These are phyloP conservation scores for Panzeria rudis DNA, from an alignment of 2,888 invertebrate species.

Conservation along the genomic window DNA sequence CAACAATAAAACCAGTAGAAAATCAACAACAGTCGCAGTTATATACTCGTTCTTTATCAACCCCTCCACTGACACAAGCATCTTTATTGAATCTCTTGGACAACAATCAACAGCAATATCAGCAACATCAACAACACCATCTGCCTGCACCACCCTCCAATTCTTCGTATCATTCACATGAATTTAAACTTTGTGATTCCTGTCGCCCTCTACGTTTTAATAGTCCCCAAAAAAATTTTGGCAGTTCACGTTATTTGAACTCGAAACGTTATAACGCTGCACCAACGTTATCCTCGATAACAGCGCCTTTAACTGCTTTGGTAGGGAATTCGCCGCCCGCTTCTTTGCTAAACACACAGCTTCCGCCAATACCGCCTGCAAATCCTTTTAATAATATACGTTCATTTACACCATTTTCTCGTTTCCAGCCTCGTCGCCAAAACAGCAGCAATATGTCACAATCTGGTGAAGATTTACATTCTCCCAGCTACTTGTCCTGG, in stretches of 20 bases:
- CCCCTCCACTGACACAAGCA: slow-evolving; percentile 55
- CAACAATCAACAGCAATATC: slow-evolving; percentile 46
- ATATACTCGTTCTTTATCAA: slow-evolving; percentile 64
- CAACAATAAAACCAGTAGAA: slow-evolving; percentile 48
- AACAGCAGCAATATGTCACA: slow-evolving; percentile 88
- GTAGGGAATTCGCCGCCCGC: slow-evolving; percentile 74
- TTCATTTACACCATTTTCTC: slow-evolving; percentile 79
- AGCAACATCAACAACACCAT: slow-evolving; percentile 29
- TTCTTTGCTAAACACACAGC: slow-evolving; percentile 72
- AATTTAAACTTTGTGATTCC: slow-evolving; percentile 82
- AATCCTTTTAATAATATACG: slow-evolving; percentile 72
- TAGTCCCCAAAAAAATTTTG: slow-evolving; percentile 64
- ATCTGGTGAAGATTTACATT: slow-evolving; percentile 89
- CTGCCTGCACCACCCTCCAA: slow-evolving; percentile 47
- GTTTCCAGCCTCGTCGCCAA: slow-evolving; percentile 83
- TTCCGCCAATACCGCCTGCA: slow-evolving; percentile 69
- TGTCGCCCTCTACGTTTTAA: slow-evolving; percentile 80
- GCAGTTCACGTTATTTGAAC: slow-evolving; percentile 76
- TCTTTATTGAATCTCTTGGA: slow-evolving; percentile 57
- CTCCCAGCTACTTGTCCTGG: slow-evolving; percentile 94
- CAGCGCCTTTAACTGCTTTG: slow-evolving; percentile 70
- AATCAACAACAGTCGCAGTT: slow-evolving; percentile 53
- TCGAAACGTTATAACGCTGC: slow-evolving; percentile 75
- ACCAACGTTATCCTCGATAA: slow-evolving; percentile 74
- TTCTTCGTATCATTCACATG: slow-evolving; percentile 76